A percentile compares a stretch with the other conserved stretches of the same genome.
These are phyloP conservation scores for Chloroceryle inda DNA, from an alignment of 2,797 vertebrate species.

Conservation along the genomic window DNA sequence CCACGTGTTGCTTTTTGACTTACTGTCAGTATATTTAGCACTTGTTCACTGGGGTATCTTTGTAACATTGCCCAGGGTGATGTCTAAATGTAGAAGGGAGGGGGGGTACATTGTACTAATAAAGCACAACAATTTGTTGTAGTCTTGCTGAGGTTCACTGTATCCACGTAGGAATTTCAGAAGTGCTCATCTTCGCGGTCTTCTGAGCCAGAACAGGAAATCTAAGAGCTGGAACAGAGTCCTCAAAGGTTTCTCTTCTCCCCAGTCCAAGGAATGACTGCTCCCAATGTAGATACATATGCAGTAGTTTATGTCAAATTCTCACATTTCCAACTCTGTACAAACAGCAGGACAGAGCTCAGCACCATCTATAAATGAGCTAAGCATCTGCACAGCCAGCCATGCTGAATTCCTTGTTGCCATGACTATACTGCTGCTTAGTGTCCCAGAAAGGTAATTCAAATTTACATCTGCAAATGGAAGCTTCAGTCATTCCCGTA, in stretches of 20 bases:
- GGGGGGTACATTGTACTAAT: background rate
- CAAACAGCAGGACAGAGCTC: background rate
- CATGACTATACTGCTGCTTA: background rate
- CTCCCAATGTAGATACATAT: background rate
- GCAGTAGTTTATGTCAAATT: background rate
- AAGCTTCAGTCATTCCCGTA: background rate
- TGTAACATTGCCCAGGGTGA: background rate
- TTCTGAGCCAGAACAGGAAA: background rate
- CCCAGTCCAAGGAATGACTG: background rate
- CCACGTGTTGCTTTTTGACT: rapidly evolving
- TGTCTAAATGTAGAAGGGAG: background rate
- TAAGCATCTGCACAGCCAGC: background rate
- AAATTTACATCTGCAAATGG: background rate
- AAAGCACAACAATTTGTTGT: background rate
- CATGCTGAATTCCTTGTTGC: background rate
- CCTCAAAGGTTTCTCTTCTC: background rate
- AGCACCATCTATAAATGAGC: background rate
- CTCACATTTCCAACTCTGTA: background rate
- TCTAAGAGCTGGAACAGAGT: background rate
- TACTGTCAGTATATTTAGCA: background rate
- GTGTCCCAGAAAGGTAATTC: background rate
- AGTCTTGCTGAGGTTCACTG: background rate
- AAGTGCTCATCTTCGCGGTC: rapidly evolving
- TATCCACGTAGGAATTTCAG: background rate
- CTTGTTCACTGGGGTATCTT: background rate